Conservation (phyloP, 2,888 invertebrate species). For the Hydropsyche betteni region DNA sequence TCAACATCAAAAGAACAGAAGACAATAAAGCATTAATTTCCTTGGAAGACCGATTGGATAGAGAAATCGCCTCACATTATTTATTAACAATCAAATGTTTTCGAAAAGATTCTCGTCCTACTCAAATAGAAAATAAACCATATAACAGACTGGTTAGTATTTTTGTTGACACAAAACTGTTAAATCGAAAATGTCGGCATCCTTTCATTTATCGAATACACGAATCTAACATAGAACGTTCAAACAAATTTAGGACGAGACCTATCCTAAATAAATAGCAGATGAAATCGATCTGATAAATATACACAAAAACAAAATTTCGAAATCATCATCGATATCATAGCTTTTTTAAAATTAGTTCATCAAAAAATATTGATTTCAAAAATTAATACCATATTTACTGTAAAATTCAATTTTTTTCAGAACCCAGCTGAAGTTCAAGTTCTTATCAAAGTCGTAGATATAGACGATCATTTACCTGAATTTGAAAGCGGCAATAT, state of each 20-base stretch:
- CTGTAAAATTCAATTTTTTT: slow-evolving; percentile 21
- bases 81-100: slow-evolving; percentile 76
- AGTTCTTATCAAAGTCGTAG: slow-evolving; percentile 70
- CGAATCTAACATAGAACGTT: no score
- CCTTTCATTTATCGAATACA: no score
- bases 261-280: no score
- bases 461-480: slow-evolving; percentile 80
- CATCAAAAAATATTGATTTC: background rate
- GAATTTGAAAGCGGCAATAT: slow-evolving; percentile 70
- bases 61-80: slow-evolving; percentile 69
- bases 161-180: background rate
- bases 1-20: slow-evolving; percentile 70
- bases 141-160: slow-evolving; percentile 70
- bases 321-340: no score
- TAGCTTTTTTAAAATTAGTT: no score
- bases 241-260: no score
- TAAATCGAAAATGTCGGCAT: background rate
- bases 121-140: slow-evolving; percentile 59
- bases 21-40: slow-evolving; percentile 72
- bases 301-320: no score
- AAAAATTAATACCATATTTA: background rate
- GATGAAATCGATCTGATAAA: no score
- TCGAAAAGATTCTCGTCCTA: slow-evolving; percentile 64
- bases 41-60: slow-evolving; percentile 71
- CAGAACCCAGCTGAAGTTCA: slow-evolving; percentile 76